Evolutionary conservation across 2,113 vertebrate species (phyloP), one percentile per base, ranked within the genome.

Genomic region (Chlorodrepanis virens): DNA sequence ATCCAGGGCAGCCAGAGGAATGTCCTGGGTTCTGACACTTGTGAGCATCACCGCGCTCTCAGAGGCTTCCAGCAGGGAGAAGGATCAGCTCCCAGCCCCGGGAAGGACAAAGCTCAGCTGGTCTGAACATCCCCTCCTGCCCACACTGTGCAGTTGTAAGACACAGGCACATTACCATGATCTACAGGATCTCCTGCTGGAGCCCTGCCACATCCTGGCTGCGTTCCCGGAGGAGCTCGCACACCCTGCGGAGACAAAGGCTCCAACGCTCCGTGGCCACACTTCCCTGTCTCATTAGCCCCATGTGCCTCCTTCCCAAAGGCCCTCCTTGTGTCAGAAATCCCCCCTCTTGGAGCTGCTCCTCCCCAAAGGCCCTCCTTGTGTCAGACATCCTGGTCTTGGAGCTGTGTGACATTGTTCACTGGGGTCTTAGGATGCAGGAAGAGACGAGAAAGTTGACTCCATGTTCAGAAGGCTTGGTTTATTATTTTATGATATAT

Each of bases 111-210:
- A 78, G 80, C 80, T 74, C 94, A 78, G 79, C 89, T 60, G 89
- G 61, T 63, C 86, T 11, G 60, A 35, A 13, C 70, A 14, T 33
- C 81, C 60, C 40, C 63, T 35, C 72, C 65, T 6, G 65, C 57
- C 11, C 61, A 49, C 74, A 3, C 52, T 3, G 54, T n/a, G 50
- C 6, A 1, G 76, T 59, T 95, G 67, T 86, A 70, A 64, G 67
- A 61, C 85, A 76, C 1, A 3, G 68, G 7, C 79, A 8, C 76
- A 81, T 86, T 27, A 89, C 76, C 63, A 19, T 74, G 90, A 92
- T 83, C 64, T 74, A 81, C 71, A 70, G 90, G 86, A 83, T 92
- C 90, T 92, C 67, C 15, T 4, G 33, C 71, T 96, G 95, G 92
- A 92, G 83, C 64, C 54, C 47, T 71, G 86, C 94, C 93, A 90